Evolutionary conservation across 1,140 invertebrate species (phyloP).

Genomic region (Microplitis demolitor): DNA sequence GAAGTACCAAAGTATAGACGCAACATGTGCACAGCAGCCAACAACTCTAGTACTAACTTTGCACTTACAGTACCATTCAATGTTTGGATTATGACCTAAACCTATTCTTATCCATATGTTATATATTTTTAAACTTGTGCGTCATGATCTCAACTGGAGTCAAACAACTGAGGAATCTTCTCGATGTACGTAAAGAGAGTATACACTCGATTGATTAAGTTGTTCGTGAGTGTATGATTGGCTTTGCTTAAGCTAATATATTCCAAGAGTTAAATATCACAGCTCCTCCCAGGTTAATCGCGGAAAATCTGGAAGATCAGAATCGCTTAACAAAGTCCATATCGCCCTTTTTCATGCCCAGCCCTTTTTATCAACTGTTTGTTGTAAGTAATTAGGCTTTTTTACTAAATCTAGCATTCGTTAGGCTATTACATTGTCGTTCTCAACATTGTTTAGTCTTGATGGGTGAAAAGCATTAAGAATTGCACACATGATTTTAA

Average conservation of each 20-base stretch:
- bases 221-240: not conserved
- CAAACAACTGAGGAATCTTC: not conserved
- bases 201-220: not conserved
- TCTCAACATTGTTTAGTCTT: not conserved
- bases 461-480: not conserved
- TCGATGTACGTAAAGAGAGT: not conserved
- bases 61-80: too few relatives aligned
- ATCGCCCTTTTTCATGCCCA: not conserved
- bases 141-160: not conserved
- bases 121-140: not conserved
- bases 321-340: not conserved
- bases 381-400: not conserved
- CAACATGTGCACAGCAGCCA: too few relatives aligned
- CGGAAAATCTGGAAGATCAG: not conserved
- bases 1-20: too few relatives aligned
- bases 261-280: not conserved
- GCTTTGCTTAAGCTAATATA: not conserved
- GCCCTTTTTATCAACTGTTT: not conserved
- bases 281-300: not conserved
- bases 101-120: too few relatives aligned
- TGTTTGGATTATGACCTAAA: too few relatives aligned
- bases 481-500: not conserved
- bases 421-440: not conserved
- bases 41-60: too few relatives aligned
- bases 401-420: not conserved